Evolutionary conservation across 2,888 invertebrate genomes (phyloP).

Genomic region (Galeruca laticollis): DNA sequence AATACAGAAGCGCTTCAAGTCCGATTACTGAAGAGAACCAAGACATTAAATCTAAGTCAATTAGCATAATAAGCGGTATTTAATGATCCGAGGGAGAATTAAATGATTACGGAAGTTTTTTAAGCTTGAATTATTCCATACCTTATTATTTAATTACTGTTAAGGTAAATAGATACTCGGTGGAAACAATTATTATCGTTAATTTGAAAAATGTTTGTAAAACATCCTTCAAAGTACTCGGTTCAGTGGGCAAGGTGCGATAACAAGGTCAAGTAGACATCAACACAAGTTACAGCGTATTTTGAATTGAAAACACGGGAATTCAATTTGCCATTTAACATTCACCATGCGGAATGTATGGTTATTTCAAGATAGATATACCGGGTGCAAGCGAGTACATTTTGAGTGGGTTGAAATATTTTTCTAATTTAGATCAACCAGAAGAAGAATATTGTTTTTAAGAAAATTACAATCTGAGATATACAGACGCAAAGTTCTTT

Average conservation of each 20-base stretch:
- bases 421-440: too few species aligned
- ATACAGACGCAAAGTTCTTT: too few species aligned
- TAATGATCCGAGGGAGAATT: not conserved
- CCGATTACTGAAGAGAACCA: too few species aligned
- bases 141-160: not conserved
- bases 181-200: not conserved
- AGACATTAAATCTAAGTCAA: too few species aligned
- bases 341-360: not conserved
- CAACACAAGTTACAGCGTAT: not conserved
- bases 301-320: not conserved
- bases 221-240: constrained; percentile 11
- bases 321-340: not conserved
- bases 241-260: constrained; percentile 17
- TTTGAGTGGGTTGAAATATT: too few species aligned
- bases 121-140: not conserved
- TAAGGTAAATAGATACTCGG: constrained; percentile 4
- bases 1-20: too few species aligned
- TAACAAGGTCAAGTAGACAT: constrained; percentile 5
- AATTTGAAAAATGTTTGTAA: constrained; percentile 3
- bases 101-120: not conserved
- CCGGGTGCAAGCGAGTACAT: not conserved
- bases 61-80: too few species aligned
- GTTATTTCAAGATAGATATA: not conserved
- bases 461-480: too few species aligned
- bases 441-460: too few species aligned